Percentiles rank a stretch among this genome's conserved stretches.
Evolutionary conservation across 2,797 vertebrate genomes (phyloP).

Genomic region (Peromyscus eremicus): DNA sequence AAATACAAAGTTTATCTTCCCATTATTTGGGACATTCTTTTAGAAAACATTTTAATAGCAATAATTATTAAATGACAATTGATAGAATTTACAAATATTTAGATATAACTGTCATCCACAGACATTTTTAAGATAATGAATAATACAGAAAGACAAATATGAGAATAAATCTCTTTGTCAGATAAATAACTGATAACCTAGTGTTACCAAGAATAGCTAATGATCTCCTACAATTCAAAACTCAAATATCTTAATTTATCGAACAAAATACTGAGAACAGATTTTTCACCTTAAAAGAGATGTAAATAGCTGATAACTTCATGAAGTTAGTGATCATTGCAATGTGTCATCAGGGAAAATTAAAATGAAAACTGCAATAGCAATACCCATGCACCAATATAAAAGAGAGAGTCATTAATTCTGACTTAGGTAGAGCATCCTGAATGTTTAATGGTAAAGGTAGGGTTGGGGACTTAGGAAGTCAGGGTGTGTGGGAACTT

Average conservation of each 20-base stretch:
- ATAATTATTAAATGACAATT: neutral
- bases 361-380: neutral
- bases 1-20: neutral
- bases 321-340: neutral
- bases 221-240: neutral
- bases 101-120: neutral
- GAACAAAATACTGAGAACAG: neutral
- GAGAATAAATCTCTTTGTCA: neutral
- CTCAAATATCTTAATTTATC: neutral
- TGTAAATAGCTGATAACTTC: neutral
- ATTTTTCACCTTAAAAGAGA: neutral
- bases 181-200: neutral
- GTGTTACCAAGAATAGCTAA: neutral
- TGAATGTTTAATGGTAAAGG: neutral
- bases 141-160: neutral
- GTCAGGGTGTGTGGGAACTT: neutral
- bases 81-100: neutral
- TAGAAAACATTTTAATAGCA: neutral
- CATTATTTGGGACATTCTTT: neutral
- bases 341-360: neutral
- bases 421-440: neutral
- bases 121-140: neutral
- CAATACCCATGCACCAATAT: rapidly evolving
- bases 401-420: neutral
- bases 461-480: rapidly evolving